These are phyloP conservation scores for Penaeus indicus DNA, from an alignment of 1,140 invertebrate species.

Conservation along the genomic window DNA sequence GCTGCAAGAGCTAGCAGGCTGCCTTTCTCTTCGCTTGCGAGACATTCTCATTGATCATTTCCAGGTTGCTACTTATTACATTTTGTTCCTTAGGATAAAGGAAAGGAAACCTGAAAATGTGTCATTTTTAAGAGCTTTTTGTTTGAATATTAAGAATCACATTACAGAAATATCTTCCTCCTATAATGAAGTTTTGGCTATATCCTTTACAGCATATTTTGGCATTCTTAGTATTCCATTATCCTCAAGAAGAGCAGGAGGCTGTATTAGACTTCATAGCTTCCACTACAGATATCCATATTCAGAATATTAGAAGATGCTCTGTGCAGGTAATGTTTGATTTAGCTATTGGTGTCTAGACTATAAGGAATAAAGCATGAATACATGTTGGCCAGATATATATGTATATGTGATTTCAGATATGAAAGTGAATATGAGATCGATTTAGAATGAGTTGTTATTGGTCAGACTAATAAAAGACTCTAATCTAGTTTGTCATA, in stretches of 20 bases:
- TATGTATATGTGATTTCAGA: too few relatives aligned
- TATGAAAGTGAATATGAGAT: too few relatives aligned
- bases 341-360: background rate
- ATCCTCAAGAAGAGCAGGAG: slow-evolving; percentile 48
- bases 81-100: background rate
- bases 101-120: background rate
- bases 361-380: background rate
- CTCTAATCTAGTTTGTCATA: too few relatives aligned
- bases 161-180: background rate
- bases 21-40: slow-evolving; percentile 41
- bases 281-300: slow-evolving; percentile 60
- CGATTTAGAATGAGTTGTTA: too few relatives aligned
- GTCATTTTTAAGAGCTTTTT: background rate
- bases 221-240: slow-evolving; percentile 54
- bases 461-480: too few relatives aligned
- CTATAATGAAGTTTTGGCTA: slow-evolving; percentile 13
- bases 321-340: slow-evolving; percentile 57
- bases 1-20: slow-evolving; percentile 51
- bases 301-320: slow-evolving; percentile 56
- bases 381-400: background rate
- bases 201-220: slow-evolving; percentile 55
- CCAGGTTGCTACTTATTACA: slow-evolving; percentile 6
- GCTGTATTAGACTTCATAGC: slow-evolving; percentile 53
- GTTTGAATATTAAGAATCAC: background rate
- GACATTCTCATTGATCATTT: slow-evolving; percentile 61